A percentile compares a stretch with the other conserved stretches of the same genome.
Evolutionary conservation across 2,888 invertebrate genomes (phyloP).

Genomic region (Rhingia rostrata): DNA sequence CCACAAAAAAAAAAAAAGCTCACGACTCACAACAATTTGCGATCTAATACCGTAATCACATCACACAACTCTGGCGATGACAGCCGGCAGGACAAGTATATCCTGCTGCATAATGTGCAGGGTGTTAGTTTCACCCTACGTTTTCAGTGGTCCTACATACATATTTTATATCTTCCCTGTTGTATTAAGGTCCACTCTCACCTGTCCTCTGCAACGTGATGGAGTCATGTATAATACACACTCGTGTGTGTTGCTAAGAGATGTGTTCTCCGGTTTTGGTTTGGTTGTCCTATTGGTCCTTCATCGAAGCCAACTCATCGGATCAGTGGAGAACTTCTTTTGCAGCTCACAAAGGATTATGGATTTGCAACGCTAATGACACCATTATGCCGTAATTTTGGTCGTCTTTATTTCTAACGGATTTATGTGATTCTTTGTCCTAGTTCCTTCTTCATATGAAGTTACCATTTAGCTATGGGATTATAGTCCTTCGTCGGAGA

Average conservation of each 20-base stretch:
- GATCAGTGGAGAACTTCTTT: slow-evolving; percentile 34
- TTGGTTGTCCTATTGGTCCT: slow-evolving; percentile 7
- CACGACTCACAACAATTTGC: slow-evolving; percentile 40
- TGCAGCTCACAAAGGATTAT: slow-evolving; percentile 66
- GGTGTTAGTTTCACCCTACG: slow-evolving; percentile 19
- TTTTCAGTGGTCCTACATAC: slow-evolving; percentile 46
- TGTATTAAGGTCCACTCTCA: slow-evolving; percentile 54
- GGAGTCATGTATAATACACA: slow-evolving; percentile 16
- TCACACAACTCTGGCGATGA: slow-evolving; percentile 58
- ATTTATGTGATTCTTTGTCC: too few species aligned
- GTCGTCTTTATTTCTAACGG: slow-evolving; percentile 21
- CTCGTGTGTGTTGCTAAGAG: slow-evolving; percentile 22
- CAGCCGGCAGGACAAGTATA: slow-evolving; percentile 40
- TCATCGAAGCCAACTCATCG: slow-evolving; percentile 54
- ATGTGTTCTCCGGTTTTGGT: slow-evolving; percentile 15
- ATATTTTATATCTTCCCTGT: slow-evolving; percentile 53
- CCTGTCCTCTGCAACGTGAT: slow-evolving; percentile 28
- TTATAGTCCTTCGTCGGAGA: too few species aligned
- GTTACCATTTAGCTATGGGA: too few species aligned
- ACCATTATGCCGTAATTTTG: slow-evolving; percentile 57
- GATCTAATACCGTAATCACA: slow-evolving; percentile 66
- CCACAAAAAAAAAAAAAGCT: neutral
- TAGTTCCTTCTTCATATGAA: too few species aligned
- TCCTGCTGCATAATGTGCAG: slow-evolving; percentile 28
- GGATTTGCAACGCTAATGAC: slow-evolving; percentile 67